Percentiles rank a stretch among this genome's conserved stretches.
Evolutionary conservation across 2,888 invertebrate genomes (phyloP).

Genomic region (Campopleginae sp.): DNA sequence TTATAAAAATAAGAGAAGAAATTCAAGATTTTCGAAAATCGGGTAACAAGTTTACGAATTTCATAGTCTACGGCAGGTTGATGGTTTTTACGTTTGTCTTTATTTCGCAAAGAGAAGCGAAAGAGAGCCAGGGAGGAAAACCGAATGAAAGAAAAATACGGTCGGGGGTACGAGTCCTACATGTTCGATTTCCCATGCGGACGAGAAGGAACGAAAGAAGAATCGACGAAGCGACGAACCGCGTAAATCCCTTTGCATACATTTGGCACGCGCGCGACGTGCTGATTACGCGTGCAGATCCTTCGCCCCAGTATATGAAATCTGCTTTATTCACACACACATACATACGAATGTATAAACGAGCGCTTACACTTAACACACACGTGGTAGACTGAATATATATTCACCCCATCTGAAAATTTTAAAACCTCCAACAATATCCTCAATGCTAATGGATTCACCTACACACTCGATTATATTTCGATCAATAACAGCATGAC

Average conservation of each 20-base stretch:
- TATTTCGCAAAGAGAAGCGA: not conserved
- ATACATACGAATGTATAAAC: not conserved
- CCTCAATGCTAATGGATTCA: not conserved
- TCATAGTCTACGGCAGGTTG: not conserved
- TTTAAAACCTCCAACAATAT: not conserved
- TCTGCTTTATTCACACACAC: not conserved
- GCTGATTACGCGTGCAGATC: slow-evolving; percentile 49
- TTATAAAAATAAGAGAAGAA: not conserved
- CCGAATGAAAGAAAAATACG: not conserved
- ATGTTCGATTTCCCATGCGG: slow-evolving; percentile 42
- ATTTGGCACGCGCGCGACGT: slow-evolving; percentile 46
- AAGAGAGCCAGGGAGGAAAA: not conserved
- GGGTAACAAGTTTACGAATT: not conserved
- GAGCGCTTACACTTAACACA: not conserved
- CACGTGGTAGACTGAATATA: too few relatives aligned
- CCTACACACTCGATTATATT: not conserved
- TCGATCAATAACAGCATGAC: not conserved
- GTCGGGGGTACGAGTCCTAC: slow-evolving; percentile 12
- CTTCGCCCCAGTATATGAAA: slow-evolving; percentile 18
- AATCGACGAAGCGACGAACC: slow-evolving; percentile 56
- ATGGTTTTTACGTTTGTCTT: not conserved
- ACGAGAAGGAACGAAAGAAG: slow-evolving; percentile 51
- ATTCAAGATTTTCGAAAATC: not conserved
- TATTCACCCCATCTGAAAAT: not conserved
- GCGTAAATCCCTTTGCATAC: slow-evolving; percentile 68